Evolutionary conservation across 1,140 invertebrate species (phyloP).

Genomic region (Conus ventricosus): DNA sequence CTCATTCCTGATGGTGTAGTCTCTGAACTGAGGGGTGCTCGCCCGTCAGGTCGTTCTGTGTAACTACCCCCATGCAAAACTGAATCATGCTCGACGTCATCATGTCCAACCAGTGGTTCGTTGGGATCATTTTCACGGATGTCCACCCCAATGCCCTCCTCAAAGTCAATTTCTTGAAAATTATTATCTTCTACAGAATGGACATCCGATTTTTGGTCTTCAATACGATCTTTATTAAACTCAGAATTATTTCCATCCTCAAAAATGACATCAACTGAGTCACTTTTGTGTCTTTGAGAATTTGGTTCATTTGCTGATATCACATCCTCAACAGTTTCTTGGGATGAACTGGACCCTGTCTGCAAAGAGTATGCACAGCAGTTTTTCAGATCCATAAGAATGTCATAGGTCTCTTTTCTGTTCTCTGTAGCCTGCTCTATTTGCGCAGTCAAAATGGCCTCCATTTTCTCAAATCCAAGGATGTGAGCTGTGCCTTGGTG

Average conservation of each 20-base stretch:
- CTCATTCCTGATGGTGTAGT: not conserved
- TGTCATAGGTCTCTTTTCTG: not conserved
- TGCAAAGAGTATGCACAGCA: not conserved
- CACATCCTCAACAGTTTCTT: too few relatives aligned
- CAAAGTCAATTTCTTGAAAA: not conserved
- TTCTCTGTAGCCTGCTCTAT: not conserved
- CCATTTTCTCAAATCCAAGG: not conserved
- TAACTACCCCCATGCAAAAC: too few relatives aligned
- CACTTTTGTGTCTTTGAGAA: too few relatives aligned
- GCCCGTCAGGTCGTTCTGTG: not conserved
- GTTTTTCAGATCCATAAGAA: not conserved
- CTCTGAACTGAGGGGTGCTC: not conserved
- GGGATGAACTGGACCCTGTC: not conserved
- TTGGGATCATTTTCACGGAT: not conserved
- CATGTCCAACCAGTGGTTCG: not conserved
- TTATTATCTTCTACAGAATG: not conserved
- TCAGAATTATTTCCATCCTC: too few relatives aligned
- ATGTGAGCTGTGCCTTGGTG: slow-evolving; percentile 20
- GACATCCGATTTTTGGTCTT: too few relatives aligned
- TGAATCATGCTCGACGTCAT: too few relatives aligned
- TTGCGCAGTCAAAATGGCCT: slow-evolving; percentile 6
- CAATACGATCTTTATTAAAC: too few relatives aligned
- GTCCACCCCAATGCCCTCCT: not conserved
- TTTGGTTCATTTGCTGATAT: too few relatives aligned
- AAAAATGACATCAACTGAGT: too few relatives aligned